A percentile compares a stretch with the other conserved stretches of the same genome.
Conservation (phyloP, 2,888 invertebrate species). For the Crematogaster levior region DNA sequence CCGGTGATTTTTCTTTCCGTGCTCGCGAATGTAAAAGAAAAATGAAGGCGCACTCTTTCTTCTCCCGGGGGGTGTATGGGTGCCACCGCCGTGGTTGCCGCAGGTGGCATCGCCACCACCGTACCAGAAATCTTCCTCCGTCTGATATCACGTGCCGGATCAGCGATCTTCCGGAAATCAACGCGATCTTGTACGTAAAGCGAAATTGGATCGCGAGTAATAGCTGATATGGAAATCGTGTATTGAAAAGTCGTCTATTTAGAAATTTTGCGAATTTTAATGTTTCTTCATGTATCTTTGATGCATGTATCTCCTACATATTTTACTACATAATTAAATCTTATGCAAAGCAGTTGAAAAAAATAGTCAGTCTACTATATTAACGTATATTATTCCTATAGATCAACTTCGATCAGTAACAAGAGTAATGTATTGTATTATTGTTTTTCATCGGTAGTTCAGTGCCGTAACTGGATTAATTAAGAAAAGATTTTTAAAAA, state of each 20-base stretch:
- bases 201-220: constrained; percentile 21
- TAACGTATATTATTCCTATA: background rate
- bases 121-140: constrained; percentile 40
- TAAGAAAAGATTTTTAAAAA: constrained; percentile 18
- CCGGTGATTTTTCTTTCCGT: constrained; percentile 85
- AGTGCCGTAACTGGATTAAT: constrained; percentile 7
- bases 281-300: background rate
- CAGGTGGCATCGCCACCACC: constrained; percentile 54
- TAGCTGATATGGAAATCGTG: background rate
- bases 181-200: constrained; percentile 31
- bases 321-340: background rate
- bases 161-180: constrained; percentile 28
- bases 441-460: background rate
- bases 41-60: constrained; percentile 71
- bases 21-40: constrained; percentile 78
- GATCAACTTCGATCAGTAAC: background rate
- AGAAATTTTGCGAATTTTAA: background rate
- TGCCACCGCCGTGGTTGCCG: constrained; percentile 30
- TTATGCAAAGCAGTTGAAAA: background rate
- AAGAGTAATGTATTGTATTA: background rate
- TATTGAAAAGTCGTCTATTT: background rate
- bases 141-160: constrained; percentile 39
- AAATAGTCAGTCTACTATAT: background rate
- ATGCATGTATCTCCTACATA: background rate
- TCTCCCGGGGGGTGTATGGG: constrained; percentile 25